These are phyloP conservation scores for Tragelaphus oryx DNA, from an alignment of 2,797 vertebrate species.

Conservation along the genomic window DNA sequence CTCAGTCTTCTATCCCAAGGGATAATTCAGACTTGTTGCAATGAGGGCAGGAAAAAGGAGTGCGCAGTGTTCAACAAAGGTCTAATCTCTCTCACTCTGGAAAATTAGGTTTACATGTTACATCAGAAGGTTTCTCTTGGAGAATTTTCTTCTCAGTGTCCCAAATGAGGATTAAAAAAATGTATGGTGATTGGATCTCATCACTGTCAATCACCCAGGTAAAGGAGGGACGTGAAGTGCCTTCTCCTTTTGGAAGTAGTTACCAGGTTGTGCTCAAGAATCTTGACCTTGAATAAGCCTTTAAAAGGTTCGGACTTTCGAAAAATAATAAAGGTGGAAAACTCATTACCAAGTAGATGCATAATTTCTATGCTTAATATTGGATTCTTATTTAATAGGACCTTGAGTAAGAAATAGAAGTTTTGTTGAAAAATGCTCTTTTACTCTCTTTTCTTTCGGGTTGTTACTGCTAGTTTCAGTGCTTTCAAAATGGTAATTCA, in stretches of 20 bases:
- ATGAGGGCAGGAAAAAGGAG: neutral
- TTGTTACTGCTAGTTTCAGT: neutral
- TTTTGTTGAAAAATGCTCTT: neutral
- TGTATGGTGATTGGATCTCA: neutral
- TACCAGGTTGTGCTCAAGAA: neutral
- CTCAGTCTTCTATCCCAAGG: neutral
- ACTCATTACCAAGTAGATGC: neutral
- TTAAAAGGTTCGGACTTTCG: neutral
- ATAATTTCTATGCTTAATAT: neutral
- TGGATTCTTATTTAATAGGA: neutral
- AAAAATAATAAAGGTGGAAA: slow-evolving; percentile 14
- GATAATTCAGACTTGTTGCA: neutral
- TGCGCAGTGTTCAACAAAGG: neutral
- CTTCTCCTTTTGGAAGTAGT: neutral
- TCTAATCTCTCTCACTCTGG: neutral
- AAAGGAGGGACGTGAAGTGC: neutral
- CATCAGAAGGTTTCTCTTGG: neutral
- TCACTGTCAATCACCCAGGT: neutral
- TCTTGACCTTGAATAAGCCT: neutral
- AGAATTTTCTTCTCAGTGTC: neutral
- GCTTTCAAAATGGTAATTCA: slow-evolving; percentile 31
- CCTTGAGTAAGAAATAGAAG: slow-evolving; percentile 15
- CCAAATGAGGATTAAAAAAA: neutral
- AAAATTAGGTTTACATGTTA: neutral
- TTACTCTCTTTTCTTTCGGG: neutral